Evolutionary conservation across 53 echinoderm and acorn worm genomes (phyloP).

Genomic region (Luidia sarsii): DNA sequence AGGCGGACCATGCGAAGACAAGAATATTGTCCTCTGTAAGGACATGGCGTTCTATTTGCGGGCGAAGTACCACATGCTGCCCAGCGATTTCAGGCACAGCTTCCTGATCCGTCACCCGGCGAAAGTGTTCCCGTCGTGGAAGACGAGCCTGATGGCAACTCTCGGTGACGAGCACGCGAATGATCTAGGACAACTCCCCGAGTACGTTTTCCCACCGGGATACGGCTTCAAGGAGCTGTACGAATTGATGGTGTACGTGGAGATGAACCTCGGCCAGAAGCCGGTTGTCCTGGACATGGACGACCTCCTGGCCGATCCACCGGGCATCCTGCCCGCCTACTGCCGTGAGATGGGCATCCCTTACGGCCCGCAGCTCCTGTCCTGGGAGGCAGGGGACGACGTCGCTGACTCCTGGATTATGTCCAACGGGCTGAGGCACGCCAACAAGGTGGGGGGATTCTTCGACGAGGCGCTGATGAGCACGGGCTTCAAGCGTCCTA

Average conservation of each 20-base stretch:
- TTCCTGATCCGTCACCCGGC: slow-evolving; percentile 41
- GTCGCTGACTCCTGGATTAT: background rate
- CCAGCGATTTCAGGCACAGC: slow-evolving; percentile 19
- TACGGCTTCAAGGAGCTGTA: slow-evolving; percentile 32
- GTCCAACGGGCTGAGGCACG: background rate
- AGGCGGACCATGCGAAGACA: slow-evolving; percentile 3
- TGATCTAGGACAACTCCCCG: background rate
- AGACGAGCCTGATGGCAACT: background rate
- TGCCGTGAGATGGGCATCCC: slow-evolving; percentile 16
- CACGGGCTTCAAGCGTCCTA: background rate
- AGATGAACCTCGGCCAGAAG: slow-evolving; percentile 14
- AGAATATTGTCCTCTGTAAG: slow-evolving; percentile 27
- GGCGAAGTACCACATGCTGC: slow-evolving; percentile 15
- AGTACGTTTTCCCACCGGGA: background rate
- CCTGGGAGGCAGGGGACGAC: background rate
- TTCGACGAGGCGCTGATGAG: background rate
- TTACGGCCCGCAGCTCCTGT: slow-evolving; percentile 13
- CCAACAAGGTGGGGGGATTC: background rate
- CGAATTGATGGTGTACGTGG: slow-evolving; percentile 15
- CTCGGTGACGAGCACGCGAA: background rate
- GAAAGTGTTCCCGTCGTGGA: slow-evolving; percentile 38
- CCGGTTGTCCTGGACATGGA: slow-evolving; percentile 7
- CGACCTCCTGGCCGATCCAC: slow-evolving; percentile 22
- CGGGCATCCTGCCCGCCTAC: slow-evolving; percentile 6
- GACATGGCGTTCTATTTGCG: slow-evolving; percentile 29